A percentile compares a stretch with the other conserved stretches of the same genome.
These are phyloP conservation scores for Oxyruncus cristatus DNA, from an alignment of 2,113 vertebrate species.

Conservation along the genomic window DNA sequence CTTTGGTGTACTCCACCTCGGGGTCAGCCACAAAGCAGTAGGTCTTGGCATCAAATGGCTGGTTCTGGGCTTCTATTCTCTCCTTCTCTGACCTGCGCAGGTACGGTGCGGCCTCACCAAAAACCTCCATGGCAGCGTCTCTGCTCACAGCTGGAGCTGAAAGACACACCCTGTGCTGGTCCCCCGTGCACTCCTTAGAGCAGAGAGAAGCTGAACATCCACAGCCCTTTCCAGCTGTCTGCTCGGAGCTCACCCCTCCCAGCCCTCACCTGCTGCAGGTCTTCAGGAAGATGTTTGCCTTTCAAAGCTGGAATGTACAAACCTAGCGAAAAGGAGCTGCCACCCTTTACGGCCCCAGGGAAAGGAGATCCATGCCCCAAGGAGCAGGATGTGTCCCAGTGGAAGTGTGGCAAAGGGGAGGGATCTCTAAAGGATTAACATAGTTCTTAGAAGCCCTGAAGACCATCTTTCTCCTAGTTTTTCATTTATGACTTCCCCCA, in stretches of 20 bases:
- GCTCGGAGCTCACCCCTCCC: background rate
- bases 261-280: accelerated
- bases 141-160: slow-evolving; percentile 74
- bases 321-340: background rate
- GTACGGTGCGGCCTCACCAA: slow-evolving; percentile 75
- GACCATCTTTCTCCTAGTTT: background rate
- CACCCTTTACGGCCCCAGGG: background rate
- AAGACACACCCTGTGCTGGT: background rate
- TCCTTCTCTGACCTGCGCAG: slow-evolving; percentile 82
- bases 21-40: slow-evolving; percentile 81
- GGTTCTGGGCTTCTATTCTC: slow-evolving; percentile 81
- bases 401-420: background rate
- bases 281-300: background rate
- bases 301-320: background rate
- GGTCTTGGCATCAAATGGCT: slow-evolving; percentile 82
- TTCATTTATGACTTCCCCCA: background rate
- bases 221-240: background rate
- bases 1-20: slow-evolving; percentile 79
- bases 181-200: background rate
- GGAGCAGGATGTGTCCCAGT: background rate
- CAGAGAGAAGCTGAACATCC: background rate
- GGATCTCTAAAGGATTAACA: background rate
- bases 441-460: background rate
- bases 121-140: slow-evolving; percentile 77
- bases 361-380: background rate